Evolutionary conservation across 1,140 invertebrate genomes (phyloP).

Genomic region (Conus betulinus): DNA sequence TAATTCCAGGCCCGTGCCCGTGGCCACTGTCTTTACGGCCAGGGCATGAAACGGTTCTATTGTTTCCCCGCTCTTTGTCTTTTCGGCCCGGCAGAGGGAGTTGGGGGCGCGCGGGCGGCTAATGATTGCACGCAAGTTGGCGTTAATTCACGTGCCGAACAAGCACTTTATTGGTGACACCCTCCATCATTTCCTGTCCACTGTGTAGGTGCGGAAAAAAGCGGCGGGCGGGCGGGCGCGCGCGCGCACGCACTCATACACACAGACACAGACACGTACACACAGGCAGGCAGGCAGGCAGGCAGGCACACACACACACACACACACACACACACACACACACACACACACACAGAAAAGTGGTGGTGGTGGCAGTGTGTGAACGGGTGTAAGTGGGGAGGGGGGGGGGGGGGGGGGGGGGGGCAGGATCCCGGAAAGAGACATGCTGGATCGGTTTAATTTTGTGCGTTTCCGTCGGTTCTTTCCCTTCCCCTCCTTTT

Average conservation of each 20-base stretch:
- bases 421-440: too few relatives aligned
- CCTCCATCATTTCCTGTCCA: conserved; percentile 21
- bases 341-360: neutral
- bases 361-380: neutral
- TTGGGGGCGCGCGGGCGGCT: neutral
- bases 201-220: neutral
- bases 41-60: conserved; percentile 23
- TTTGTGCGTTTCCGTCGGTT: too few relatives aligned
- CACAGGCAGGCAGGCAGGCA: too few relatives aligned
- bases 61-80: conserved; percentile 19
- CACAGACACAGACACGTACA: too few relatives aligned
- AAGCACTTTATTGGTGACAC: conserved; percentile 20
- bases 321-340: too few relatives aligned
- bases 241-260: too few relatives aligned
- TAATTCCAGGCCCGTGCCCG: conserved; percentile 8
- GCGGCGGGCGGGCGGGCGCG: too few relatives aligned
- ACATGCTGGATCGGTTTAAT: too few relatives aligned
- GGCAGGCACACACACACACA: too few relatives aligned
- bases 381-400: neutral
- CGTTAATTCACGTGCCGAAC: conserved; percentile 25
- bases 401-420: neutral
- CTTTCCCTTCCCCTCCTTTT: too few relatives aligned
- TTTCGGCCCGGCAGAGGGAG: neutral
- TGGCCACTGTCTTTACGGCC: neutral
- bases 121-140: conserved; percentile 32